Evolutionary conservation across 2,888 invertebrate species (phyloP), one percentile per base, ranked within the genome.

Genomic region (Gerosis bhagava): DNA sequence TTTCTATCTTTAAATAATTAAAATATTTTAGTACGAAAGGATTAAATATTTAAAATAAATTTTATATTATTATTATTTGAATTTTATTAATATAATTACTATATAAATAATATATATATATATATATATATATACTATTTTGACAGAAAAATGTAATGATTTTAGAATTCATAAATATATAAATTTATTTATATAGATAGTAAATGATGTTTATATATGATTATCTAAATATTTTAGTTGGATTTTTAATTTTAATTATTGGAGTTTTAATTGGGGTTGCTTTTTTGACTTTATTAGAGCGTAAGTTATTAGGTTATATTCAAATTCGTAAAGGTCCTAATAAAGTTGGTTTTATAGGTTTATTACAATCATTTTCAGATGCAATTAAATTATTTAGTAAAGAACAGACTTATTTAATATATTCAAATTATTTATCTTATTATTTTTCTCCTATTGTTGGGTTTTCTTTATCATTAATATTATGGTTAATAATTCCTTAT

Each of bases 21-120:
- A 68, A 73, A 89, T 90, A 88, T 90, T 91, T 91, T 93, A 93
- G 94, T 94, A 94, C 94, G 94, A 94, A 94, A 94, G 94, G 93
- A 94, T 90, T 83, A 83, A 83, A 80, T 90, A 90, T 90, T 80
- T 68, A 70, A 87, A 90, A 90, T n/a, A 82, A 88, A 72, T 88
- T 82, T 82, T 79, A 67, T 63, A 73, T 67, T 15, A 16, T n/a
- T n/a, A n/a, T n/a, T n/a, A n/a, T n/a, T 16, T 43, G 71, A 74
- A 73, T 81, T 65, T 82, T 75, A 72, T 58, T 70, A 71, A 66
- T 61, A 67, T 66, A 13, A 31, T 22, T 31, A 19, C 10, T 39
- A 40, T 29, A 19, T 24, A 32, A 21, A 36, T 22, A 7, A 15
- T n/a, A 11, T 29, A 22, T 36, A 44, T 46, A 53, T 47, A 45